Base-by-base conservation (phyloP, 1,140 invertebrate species). In the Caenorhabditis remanei region DNA sequence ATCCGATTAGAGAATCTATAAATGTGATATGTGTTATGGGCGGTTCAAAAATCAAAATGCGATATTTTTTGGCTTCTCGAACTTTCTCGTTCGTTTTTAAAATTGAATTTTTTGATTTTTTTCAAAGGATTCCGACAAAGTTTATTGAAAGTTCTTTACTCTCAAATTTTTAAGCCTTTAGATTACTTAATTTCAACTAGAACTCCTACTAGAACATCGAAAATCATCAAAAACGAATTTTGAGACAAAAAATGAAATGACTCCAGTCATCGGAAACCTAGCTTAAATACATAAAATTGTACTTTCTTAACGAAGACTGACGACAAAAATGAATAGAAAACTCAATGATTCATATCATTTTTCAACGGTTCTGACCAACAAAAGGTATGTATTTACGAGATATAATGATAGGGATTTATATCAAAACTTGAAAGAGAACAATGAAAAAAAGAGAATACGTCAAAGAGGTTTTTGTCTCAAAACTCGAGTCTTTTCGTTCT, bases 1-100 rank as follows among this genome's bases (percentile, higher is more conserved):
- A 71, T 71, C 65, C 65, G 65, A 71, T 71, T 71, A 71, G 19
- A 46, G 41, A 19, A 43, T 71, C 40, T 43, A 40, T 63, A 32
- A 63, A 32, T 13, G 9, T 8, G 24, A 21, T 63, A 13, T 63
- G 2, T 32, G 9, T 32, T 32, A 21, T 32, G 11, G 61, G 21
- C 24, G 24, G 61, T 40, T 63, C 61, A 63, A 63, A 63, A 63
- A 63, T 14, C 61, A 63, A 63, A 1, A 5, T 58, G 32, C 2
- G 32, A 5, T 6, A 19, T 63, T 13, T 24, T 24, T 21, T 63
- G 61, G 61, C 61, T 63, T 63, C 61, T 63, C 61, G 61, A 63
- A 63, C 24, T 63, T 63, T 63, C 13, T 14, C 14, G n/a, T 63
- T 32, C 14, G 8, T 5, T 58, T 58, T 21, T 58, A 1, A 16